Evolutionary conservation across 2,113 vertebrate species (phyloP).

Genomic region (Cariama cristata): DNA sequence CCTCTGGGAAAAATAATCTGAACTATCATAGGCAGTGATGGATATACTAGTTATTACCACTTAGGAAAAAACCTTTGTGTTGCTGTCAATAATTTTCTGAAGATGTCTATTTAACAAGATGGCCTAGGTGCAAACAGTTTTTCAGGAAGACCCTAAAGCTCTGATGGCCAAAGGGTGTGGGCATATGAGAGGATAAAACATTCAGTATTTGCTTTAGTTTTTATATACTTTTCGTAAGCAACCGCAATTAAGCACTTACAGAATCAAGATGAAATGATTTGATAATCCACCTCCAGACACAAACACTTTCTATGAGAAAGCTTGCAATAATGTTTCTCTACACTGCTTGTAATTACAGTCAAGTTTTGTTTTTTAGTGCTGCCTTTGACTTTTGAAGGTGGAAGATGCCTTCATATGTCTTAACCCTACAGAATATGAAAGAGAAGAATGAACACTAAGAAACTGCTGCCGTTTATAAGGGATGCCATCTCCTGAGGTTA

Average conservation of each 20-base stretch:
- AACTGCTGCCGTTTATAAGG: neutral
- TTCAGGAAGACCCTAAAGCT: neutral
- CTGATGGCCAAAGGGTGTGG: neutral
- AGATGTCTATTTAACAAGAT: neutral
- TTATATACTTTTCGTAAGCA: neutral
- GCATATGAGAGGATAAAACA: neutral
- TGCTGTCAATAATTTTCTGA: neutral
- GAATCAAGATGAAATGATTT: neutral
- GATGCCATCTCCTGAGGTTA: neutral
- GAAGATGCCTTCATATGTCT: neutral
- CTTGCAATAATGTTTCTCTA: neutral
- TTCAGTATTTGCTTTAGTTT: neutral
- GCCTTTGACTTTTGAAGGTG: neutral
- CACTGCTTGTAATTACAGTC: neutral
- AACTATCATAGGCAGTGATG: neutral
- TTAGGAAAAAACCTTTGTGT: neutral
- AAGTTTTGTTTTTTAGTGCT: neutral
- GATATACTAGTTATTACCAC: neutral
- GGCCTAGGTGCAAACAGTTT: neutral
- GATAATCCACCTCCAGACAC: neutral
- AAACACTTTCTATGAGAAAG: neutral
- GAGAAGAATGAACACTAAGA: neutral
- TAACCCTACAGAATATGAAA: neutral
- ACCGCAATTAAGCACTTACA: neutral
- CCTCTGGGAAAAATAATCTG: neutral